Percentiles rank a stretch among this genome's conserved stretches.
Evolutionary conservation across 2,113 vertebrate species (phyloP).

Genomic region (Psammodynastes pulverulentus): DNA sequence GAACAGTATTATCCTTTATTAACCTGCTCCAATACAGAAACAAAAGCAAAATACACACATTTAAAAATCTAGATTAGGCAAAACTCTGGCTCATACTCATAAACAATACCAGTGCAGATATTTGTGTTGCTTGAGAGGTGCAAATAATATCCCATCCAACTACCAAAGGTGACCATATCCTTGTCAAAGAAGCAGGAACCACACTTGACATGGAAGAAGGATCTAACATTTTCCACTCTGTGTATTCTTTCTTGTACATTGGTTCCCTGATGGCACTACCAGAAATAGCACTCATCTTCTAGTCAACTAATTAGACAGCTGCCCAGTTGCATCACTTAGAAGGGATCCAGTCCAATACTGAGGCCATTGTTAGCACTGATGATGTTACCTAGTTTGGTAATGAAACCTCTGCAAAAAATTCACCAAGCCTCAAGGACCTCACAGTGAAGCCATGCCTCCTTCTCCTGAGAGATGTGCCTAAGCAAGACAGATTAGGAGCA

Average conservation of each 20-base stretch:
- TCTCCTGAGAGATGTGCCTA: not conserved
- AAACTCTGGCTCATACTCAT: not conserved
- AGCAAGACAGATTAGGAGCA: not conserved
- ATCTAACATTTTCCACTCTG: not conserved
- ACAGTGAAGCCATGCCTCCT: not conserved
- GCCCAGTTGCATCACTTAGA: not conserved
- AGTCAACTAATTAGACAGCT: not conserved
- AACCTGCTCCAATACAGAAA: not conserved
- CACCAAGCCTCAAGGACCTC: not conserved
- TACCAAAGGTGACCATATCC: not conserved
- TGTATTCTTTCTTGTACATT: not conserved
- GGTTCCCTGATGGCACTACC: not conserved
- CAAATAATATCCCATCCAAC: not conserved
- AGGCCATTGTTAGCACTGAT: not conserved
- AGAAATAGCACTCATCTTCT: not conserved
- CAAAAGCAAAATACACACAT: not conserved
- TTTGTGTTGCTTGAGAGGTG: not conserved
- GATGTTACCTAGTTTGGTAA: not conserved
- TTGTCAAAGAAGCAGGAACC: not conserved
- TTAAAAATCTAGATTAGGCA: not conserved
- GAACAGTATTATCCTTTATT: too few relatives aligned
- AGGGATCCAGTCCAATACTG: not conserved
- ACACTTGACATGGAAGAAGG: not conserved
- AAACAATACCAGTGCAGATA: not conserved
- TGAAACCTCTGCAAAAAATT: not conserved